Conservation (phyloP, 2,797 vertebrate species). For the Thamnophis elegans region DNA sequence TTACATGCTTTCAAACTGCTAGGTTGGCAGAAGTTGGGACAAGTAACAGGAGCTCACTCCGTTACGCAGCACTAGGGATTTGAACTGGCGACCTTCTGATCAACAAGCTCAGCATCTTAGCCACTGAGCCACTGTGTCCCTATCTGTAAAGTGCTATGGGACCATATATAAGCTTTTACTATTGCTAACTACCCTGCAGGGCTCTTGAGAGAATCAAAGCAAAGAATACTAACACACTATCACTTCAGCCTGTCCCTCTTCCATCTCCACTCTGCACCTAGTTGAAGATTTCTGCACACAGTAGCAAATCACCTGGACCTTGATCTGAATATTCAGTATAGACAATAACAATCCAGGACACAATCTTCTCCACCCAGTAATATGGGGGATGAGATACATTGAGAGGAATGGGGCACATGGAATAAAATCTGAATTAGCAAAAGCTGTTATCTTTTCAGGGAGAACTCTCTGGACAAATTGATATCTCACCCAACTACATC, state of each 20-base stretch:
- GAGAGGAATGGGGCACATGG: background rate
- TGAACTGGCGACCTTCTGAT: no score
- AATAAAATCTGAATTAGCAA: background rate
- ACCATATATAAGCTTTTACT: no score
- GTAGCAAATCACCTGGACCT: background rate
- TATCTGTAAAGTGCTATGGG: no score
- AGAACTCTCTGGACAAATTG: background rate
- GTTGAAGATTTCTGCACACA: background rate
- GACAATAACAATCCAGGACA: background rate
- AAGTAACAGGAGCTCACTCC: no score
- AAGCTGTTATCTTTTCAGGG: background rate
- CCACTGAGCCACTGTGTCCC: no score
- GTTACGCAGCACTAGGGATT: no score
- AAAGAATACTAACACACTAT: background rate
- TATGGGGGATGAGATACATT: background rate
- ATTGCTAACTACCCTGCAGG: background rate
- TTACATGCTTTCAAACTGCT: no score
- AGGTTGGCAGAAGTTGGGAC: no score
- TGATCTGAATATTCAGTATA: background rate
- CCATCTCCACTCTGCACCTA: background rate
- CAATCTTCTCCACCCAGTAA: background rate
- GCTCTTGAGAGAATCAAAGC: background rate
- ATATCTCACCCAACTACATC: background rate
- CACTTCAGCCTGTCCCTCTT: background rate
- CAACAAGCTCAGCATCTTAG: no score